Percentiles rank a stretch among this genome's conserved stretches.
These are phyloP conservation scores for Melipona bicolor DNA, from an alignment of 2,888 invertebrate species.

Conservation along the genomic window DNA sequence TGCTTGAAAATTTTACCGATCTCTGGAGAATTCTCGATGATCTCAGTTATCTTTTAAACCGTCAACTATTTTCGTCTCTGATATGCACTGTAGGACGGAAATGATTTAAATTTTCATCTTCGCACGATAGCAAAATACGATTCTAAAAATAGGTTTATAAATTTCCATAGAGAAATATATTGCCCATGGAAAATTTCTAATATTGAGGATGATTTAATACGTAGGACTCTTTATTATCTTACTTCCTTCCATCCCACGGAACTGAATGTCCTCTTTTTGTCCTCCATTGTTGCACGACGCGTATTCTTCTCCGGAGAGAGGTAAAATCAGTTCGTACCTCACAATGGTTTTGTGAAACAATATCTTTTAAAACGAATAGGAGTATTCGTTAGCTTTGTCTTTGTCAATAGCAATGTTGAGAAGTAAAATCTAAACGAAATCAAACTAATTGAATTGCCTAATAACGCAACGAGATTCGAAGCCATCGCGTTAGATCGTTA, in stretches of 20 bases:
- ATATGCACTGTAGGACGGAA: background rate
- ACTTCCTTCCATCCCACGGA: background rate
- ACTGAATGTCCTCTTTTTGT: background rate
- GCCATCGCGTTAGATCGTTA: background rate
- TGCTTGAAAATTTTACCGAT: conserved; percentile 12
- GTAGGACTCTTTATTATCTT: conserved; percentile 7
- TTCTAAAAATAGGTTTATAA: too few relatives aligned
- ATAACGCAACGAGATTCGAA: background rate
- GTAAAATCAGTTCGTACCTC: conserved; percentile 10
- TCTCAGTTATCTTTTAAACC: background rate
- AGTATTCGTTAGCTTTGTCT: background rate
- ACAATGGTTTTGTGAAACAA: conserved; percentile 26
- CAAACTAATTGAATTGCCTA: background rate
- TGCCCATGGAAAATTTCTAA: background rate
- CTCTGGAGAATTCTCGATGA: conserved; percentile 4
- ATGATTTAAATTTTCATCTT: background rate
- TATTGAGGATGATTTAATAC: background rate
- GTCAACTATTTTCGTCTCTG: background rate
- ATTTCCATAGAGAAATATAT: background rate
- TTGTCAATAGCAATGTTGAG: background rate
- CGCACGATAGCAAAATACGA: background rate
- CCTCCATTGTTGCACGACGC: conserved; percentile 17
- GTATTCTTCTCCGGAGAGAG: conserved; percentile 4
- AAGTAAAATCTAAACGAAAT: background rate
- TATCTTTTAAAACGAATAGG: conserved; percentile 15